Evolutionary conservation across 2,797 vertebrate species (phyloP), one percentile per base, ranked within the genome.

Genomic region (Meriones psammophilus): DNA sequence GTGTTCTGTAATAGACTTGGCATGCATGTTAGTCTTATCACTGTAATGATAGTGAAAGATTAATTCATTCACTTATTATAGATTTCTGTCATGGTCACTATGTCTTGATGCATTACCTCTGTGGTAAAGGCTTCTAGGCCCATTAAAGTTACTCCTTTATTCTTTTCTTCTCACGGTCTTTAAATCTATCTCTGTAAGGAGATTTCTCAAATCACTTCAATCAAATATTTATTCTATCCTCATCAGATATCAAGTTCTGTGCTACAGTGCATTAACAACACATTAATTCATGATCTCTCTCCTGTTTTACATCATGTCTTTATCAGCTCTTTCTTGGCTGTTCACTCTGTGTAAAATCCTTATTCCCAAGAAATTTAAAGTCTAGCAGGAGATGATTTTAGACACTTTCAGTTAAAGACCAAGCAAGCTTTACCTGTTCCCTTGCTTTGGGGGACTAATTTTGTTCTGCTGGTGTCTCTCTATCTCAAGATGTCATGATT

Each of bases 201-300:
- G 87, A 89, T 20, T 74, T 90, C 39, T 94, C 60, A 76, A 28
- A 92, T 95, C 56, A 76, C 3, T 86, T 96, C 42, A 95, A 56
- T 79, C 62, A 93, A 93, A 84, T 91, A 91, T 90, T 92, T 96
- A 76, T 92, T 92, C 58, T 33, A 10, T 91, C 64, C 42, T 93
- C 73, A 89, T 58, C 81, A 69, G 36, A 42, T 71, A 33, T 87
- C 64, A 76, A 76, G 14, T 56, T 93, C 64, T 77, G 56, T 7
- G 8, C 76, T 64, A 30, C 64, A 39, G 36, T 54, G 14, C 74
- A 89, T 78, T 71, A 64, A 30, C 46, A 85, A 62, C 42, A 14
- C 17, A 33, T 90, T 90, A 50, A 88, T 74, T 90, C 76, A 68
- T 24, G 30, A 8, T 60, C 24, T 86, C 42, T 0, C 18, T 62